These are phyloP conservation scores for Galbula dea DNA, from an alignment of 2,113 vertebrate genomes.

Conservation along the genomic window DNA sequence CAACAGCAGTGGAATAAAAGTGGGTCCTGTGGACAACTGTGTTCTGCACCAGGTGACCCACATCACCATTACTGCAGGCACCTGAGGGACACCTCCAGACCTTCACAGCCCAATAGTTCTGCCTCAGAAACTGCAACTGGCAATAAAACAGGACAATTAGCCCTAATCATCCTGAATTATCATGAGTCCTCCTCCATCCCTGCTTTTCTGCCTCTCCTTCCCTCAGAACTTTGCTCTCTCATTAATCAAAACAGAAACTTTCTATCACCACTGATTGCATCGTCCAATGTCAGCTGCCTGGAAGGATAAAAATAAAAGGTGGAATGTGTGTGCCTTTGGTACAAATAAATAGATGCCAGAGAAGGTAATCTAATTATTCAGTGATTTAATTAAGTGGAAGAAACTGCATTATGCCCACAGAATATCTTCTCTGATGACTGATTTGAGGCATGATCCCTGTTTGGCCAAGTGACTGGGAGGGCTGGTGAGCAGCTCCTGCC, in stretches of 20 bases:
- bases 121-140: neutral
- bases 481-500: neutral
- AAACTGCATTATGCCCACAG: neutral
- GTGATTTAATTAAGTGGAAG: neutral
- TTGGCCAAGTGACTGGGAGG: neutral
- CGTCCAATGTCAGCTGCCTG: neutral
- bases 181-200: neutral
- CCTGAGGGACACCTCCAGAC: neutral
- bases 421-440: neutral
- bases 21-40: neutral
- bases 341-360: constrained; percentile 10
- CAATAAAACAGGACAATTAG: neutral
- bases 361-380: neutral
- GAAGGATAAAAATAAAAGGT: constrained; percentile 25
- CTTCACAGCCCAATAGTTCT: neutral
- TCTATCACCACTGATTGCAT: constrained; percentile 21
- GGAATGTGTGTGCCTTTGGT: neutral
- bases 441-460: neutral
- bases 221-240: neutral
- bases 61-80: fast-evolving
- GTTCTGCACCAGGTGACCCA: neutral
- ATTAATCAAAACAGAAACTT: constrained; percentile 28
- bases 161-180: neutral
- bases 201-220: neutral
- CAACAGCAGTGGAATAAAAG: neutral